Evolutionary conservation across 2,797 vertebrate genomes (phyloP), one percentile per base, ranked within the genome.

Genomic region (Chanos chanos): DNA sequence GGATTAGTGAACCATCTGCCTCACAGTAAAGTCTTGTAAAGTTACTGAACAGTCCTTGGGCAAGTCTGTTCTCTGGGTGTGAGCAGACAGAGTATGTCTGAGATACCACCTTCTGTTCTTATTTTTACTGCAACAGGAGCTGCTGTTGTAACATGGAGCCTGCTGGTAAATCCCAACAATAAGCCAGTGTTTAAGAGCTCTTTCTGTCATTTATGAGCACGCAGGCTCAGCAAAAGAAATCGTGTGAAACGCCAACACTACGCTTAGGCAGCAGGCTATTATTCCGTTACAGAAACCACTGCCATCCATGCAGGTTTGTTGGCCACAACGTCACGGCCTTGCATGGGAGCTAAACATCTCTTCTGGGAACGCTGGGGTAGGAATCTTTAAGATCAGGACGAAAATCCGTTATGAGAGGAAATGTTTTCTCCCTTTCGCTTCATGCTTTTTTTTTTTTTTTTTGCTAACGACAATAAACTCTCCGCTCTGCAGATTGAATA

Each of bases 91-190:
- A 68, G 74, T 71, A 79, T 62, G 63, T 68, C 74, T 79, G 66
- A 52, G 8, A 40, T 78, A 6, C 52, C 76, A 68, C 70, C 74
- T 68, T 75, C 24, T 40, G 2, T 65, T 75, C 85, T 86, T 40
- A 2, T 65, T 75, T 85, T 86, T 79, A 79, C 16, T 27, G 74
- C 73, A 85, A 84, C 80, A 82, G 86, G 85, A 88, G 84, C 82
- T 76, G 16, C 69, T 77, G 78, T 52, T 75, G 39, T 61, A 52
- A 60, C 7, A 36, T 52, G 10, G 39, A 49, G 16, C 85, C 83
- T 70, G 79, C 83, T 82, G 85, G 68, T 82, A 79, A 79, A 61
- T 31, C 48, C 79, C 31, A 61, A 51, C 60, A 57, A 56, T 54
- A 49, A 56, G 56, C 43, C 33, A 51, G 12, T 57, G 49, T 65